phyloP scores from a whole-genome alignment of 2,888 invertebrate species.

The Limnephilus marmoratus region DNA sequence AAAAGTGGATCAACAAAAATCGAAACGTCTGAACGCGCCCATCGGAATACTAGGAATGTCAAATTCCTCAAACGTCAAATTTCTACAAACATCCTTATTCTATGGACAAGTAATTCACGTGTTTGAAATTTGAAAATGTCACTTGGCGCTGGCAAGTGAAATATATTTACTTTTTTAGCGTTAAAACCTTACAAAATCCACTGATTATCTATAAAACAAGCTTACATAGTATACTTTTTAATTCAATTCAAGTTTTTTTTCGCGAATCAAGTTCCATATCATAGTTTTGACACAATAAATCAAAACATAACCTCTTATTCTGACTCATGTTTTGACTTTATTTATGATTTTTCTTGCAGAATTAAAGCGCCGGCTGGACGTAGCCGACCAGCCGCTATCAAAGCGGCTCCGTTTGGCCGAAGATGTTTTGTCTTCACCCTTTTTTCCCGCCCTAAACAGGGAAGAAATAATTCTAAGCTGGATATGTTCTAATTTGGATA shows the following conservation, averaged over 20 bases:
- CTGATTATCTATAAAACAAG: neutral
- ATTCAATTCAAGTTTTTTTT: neutral
- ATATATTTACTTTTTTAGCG: neutral
- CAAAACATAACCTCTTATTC: constrained; percentile 48
- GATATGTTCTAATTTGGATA: constrained; percentile 71
- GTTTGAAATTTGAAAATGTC: constrained; percentile 50
- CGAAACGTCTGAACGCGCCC: no score
- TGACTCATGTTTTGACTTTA: neutral
- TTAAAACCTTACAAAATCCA: neutral
- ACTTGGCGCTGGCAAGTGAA: constrained; percentile 48
- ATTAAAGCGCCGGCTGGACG: constrained; percentile 74
- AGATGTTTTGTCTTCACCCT: constrained; percentile 74
- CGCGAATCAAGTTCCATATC: neutral
- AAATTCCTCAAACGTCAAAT: neutral
- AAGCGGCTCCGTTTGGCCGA: constrained; percentile 78
- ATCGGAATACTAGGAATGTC: no score
- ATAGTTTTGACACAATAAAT: neutral
- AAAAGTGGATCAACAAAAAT: no score
- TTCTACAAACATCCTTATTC: neutral
- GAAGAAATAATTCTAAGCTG: constrained; percentile 76
- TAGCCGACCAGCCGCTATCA: constrained; percentile 72
- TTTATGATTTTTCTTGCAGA: constrained; percentile 70
- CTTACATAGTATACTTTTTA: neutral
- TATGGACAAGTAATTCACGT: constrained; percentile 31
- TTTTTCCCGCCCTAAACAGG: constrained; percentile 75